Evolutionary conservation across 1,140 invertebrate species (phyloP), one percentile per base, ranked within the genome.

Genomic region (Gryon sp.): DNA sequence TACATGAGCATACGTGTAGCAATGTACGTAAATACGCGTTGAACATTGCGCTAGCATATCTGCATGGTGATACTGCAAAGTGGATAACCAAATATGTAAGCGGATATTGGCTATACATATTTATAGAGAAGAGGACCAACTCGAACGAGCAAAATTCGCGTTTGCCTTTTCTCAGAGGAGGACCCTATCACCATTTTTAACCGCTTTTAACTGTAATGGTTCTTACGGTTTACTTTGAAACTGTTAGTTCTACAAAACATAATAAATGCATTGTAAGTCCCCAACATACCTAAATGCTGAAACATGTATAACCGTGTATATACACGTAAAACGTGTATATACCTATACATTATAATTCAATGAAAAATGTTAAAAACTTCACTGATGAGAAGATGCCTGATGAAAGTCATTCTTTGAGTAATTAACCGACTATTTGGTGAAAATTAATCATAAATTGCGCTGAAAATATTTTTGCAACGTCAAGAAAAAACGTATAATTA

Each of bases 91-190:
- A 85, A 83, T 82, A 74, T 78, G 83, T 83, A 82, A 84, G 81
- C 81, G 80, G 78, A 86, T 86, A 85, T 86, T 85, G 84, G 80
- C 78, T 85, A 84, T 86, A 85, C 83, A 86, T 85, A 85, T 85
- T 86, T 86, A 86, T 84, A 83, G 81, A 76, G 46, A n/a, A n/a
- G n/a, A 73, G 63, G 68, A 78, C 75, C 66, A 60, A 36, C 57
- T 52, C 41, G 26, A 69, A 34, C 60, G 46, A 45, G 40, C 53
- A 41, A 63, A 53, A 12, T 12, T 9, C n/a, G 26, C 62, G 62
- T 26, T n/a, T 75, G 59, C 73, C 63, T 76, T 69, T 76, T 69
- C 68, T 78, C 62, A 60, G 46, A 59, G 75, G 46, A 77, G 75
- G 46, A 77, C 55, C 46, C 48, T 69, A 76, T 76, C 57, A 76